Base-by-base conservation (phyloP, 2,113 vertebrate genomes). In the Callocephalon fimbriatum region DNA sequence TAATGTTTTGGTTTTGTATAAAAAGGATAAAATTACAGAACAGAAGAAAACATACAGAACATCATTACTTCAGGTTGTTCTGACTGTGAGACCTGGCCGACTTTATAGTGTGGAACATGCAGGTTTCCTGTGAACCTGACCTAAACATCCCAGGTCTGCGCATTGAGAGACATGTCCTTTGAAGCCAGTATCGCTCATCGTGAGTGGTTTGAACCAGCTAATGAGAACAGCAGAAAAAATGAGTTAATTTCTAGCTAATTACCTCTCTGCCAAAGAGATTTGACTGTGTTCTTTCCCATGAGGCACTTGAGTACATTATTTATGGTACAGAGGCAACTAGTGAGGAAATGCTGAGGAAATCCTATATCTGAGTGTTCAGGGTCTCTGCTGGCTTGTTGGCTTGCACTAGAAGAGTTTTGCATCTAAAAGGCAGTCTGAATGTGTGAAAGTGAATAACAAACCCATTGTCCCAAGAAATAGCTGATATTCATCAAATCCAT, bases 151-250 rank as follows among this genome's bases (percentile, higher is more conserved):
- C 32, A 22, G 18, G 23, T 29, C 17, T 21, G 20, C 5, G 17
- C 47, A 13, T 3, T 0, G 0, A 13, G 21, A 75, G 10, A 45
- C 0, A 2, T 17, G 20, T 58, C 19, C 51, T 68, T 35, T 37
- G 53, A 37, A 76, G 23, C 13, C 72, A 31, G 4, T 1, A 4
- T 19, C 9, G 12, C 11, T n/a, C 38, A 50, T 20, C 16, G 2
- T 1, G 8, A 68, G 15, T 15, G 42, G 27, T 35, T 45, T 29
- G 32, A 76, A 26, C 10, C 16, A 86, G 27, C 21, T 31, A 6
- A 42, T 22, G 25, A 22, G 63, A 83, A 42, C 25, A 65, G 38
- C 18, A n/a, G 72, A 9, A 12, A 23, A 44, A 82, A 32, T 2
- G 2, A 35, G 12, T 14, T 50, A 0, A 16, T 73, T 72, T 86